Evolutionary conservation across 2,888 invertebrate genomes (phyloP).

Genomic region (Polydrusus pterygomalis): DNA sequence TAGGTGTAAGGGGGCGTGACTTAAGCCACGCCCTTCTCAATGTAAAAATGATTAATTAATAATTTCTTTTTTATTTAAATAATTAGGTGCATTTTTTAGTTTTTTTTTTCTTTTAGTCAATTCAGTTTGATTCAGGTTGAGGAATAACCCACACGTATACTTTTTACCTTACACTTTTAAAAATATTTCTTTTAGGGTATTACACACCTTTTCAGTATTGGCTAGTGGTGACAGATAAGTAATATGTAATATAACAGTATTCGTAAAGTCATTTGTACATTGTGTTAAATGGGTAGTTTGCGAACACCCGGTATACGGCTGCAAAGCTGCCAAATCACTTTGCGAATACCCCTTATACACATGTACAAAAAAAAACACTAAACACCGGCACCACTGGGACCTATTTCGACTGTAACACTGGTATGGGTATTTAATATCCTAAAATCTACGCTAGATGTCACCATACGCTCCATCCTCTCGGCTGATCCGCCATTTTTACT

Average conservation of each 20-base stretch:
- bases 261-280: too few species aligned
- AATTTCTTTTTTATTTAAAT: too few species aligned
- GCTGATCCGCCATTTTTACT: too few species aligned
- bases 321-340: too few species aligned
- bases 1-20: background rate
- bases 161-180: slow-evolving; percentile 18
- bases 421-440: slow-evolving; percentile 10
- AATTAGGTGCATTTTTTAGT: too few species aligned
- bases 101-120: slow-evolving; percentile 3
- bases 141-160: background rate
- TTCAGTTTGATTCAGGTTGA: slow-evolving; percentile 16
- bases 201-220: background rate
- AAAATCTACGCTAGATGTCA: too few species aligned
- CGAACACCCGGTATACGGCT: too few species aligned
- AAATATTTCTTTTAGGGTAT: slow-evolving; percentile 13
- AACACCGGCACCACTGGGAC: slow-evolving; percentile 4
- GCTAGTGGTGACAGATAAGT: background rate
- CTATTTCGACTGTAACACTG: background rate
- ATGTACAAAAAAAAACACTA: background rate
- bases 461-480: too few species aligned
- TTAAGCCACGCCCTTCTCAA: too few species aligned
- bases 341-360: background rate
- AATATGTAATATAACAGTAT: background rate
- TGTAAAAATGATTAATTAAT: too few species aligned
- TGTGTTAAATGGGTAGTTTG: too few species aligned